Percentiles rank a stretch among this genome's conserved stretches.
These are phyloP conservation scores for Sebastes matsubarae DNA, from an alignment of 2,797 vertebrate genomes.

Conservation along the genomic window DNA sequence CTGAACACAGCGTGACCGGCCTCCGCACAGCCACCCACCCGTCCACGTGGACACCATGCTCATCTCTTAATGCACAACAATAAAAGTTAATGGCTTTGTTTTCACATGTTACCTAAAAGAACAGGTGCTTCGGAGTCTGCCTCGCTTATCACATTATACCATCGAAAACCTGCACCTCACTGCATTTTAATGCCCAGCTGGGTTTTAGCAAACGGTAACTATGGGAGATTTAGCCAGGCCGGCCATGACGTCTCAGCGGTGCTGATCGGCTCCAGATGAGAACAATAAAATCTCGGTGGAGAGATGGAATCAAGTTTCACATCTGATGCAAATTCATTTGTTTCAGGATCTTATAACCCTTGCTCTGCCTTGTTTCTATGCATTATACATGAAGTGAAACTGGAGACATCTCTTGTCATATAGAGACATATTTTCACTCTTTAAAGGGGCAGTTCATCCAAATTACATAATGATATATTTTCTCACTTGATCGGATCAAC, in stretches of 20 bases:
- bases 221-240: background rate
- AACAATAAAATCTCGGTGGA: background rate
- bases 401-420: background rate
- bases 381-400: background rate
- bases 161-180: background rate
- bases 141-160: constrained; percentile 3
- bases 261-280: background rate
- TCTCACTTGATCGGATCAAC: too few relatives aligned
- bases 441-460: background rate
- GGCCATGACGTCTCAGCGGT: background rate
- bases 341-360: background rate
- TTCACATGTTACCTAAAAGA: constrained; percentile 8
- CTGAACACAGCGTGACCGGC: background rate
- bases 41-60: background rate
- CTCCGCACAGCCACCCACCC: background rate
- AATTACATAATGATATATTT: background rate
- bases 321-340: background rate
- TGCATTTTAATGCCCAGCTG: constrained; percentile 21
- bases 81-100: constrained; percentile 16
- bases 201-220: constrained; percentile 8
- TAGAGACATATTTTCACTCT: background rate
- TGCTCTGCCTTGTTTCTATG: background rate
- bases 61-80: constrained; percentile 12
- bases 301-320: background rate
- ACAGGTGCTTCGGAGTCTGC: background rate